Evolutionary conservation across 2,888 invertebrate genomes (phyloP).

Genomic region (Dermolepida albohirtum): DNA sequence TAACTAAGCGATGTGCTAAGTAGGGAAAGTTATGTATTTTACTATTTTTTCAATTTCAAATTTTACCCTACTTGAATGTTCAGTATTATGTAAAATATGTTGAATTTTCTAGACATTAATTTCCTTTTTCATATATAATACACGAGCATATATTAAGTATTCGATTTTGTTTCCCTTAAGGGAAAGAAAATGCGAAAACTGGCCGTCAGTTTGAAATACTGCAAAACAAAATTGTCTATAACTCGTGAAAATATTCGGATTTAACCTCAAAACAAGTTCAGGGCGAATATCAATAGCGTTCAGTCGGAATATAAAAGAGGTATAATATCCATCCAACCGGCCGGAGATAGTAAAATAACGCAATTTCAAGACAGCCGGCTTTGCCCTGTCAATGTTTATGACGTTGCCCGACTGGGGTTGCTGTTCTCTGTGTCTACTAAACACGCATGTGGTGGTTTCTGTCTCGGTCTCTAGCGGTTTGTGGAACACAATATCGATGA

Average conservation of each 20-base stretch:
- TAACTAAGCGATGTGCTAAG: too few species aligned
- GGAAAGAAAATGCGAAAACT: conserved; percentile 35
- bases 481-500: conserved; percentile 17
- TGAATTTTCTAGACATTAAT: background rate
- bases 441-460: conserved; percentile 30
- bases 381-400: conserved; percentile 42
- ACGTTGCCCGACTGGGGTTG: conserved; percentile 27
- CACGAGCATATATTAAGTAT: conserved; percentile 4
- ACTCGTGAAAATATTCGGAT: conserved; percentile 43
- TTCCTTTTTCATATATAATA: conserved; percentile 12
- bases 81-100: conserved; percentile 5
- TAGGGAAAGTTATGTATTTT: too few species aligned
- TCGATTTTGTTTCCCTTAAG: conserved; percentile 18
- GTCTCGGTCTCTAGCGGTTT: conserved; percentile 25
- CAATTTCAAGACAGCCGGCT: conserved; percentile 41
- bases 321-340: conserved; percentile 39
- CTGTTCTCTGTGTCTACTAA: conserved; percentile 25
- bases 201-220: conserved; percentile 38
- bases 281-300: conserved; percentile 52
- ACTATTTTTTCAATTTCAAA: too few species aligned
- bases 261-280: conserved; percentile 49
- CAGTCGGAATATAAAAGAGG: conserved; percentile 52
- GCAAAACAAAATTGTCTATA: conserved; percentile 38
- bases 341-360: conserved; percentile 43
- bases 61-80: background rate